Base-by-base conservation (phyloP, 2,113 vertebrate species). In the Austrofundulus limnaeus region DNA sequence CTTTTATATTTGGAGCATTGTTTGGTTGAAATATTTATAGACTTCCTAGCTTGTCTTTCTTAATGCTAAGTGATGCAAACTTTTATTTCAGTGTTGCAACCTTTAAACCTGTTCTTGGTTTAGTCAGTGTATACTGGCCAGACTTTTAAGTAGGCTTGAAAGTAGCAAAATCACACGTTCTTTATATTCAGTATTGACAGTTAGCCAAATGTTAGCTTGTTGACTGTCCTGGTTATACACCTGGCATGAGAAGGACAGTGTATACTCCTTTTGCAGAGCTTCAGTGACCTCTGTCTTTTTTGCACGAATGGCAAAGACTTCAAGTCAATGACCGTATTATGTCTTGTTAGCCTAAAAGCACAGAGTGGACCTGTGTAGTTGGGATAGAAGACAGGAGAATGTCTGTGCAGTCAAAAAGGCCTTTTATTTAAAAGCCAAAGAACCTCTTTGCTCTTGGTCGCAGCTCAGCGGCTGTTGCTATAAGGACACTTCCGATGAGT, bases 291-390 rank as follows among this genome's bases (percentile, higher is more conserved):
- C 68, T 73, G 67, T 85, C 53, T 9, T 34, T 24, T n/a, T 14
- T 24, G 70, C 21, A 58, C 57, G 68, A 77, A 46, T 69, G 41
- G 68, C 83, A 16, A 65, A n/a, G 72, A 66, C 75, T 69, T 56
- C 51, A n/a, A 57, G 61, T 88, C 83, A 87, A 85, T 78, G 81
- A 72, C 76, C 20, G 85, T 77, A 88, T 88, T 89, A 70, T 89
- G 47, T 67, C 48, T 68, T 8, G 72, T 69, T 61, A 53, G 59
- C 24, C 67, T 58, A 39, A 78, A 70, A 61, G 77, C 76, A 84
- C 83, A 85, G 51, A 83, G 78, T 78, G 77, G 72, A 76, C 84
- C 82, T 81, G 70, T 83, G 77, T 68, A 2, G 55, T 63, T 28
- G 11, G 45, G 12, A 43, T 0, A 8, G 78, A 51, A 43, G 50